Conservation (phyloP, 2,797 vertebrate genomes). For the Tragopan temminckii region DNA sequence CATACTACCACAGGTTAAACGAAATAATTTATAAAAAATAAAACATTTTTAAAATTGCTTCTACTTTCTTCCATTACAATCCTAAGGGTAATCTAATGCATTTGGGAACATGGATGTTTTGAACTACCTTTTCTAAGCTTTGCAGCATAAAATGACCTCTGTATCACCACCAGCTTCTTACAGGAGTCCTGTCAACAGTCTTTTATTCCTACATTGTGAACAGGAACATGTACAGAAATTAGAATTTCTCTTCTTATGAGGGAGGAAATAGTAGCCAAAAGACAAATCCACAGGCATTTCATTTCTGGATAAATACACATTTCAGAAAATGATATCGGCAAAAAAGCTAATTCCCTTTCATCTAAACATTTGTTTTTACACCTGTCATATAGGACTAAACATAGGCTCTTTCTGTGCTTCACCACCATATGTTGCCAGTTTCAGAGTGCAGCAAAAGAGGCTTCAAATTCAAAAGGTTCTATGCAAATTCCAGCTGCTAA, state of each 20-base stretch:
- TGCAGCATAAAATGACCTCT: background rate
- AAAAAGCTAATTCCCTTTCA: background rate
- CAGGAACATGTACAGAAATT: background rate
- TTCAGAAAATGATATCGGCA: background rate
- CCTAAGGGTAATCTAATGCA: background rate
- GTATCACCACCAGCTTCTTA: background rate
- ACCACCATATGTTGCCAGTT: background rate
- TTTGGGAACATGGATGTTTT: background rate
- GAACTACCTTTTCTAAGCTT: background rate
- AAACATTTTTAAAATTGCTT: background rate
- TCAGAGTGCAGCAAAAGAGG: background rate
- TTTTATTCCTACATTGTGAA: background rate
- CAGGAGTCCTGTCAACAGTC: background rate
- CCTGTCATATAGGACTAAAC: slow-evolving; percentile 30
- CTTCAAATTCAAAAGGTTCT: slow-evolving; percentile 29
- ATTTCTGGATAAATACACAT: background rate
- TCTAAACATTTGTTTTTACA: slow-evolving; percentile 24
- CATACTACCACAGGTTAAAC: background rate
- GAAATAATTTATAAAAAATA: background rate
- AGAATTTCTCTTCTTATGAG: background rate
- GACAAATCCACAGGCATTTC: background rate
- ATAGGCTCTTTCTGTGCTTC: background rate
- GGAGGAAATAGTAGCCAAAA: background rate
- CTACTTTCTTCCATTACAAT: background rate
- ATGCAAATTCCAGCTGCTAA: slow-evolving; percentile 44